These are phyloP conservation scores for Sebastiscus albofasciatus DNA, from an alignment of 2,797 vertebrate genomes.

Conservation along the genomic window DNA sequence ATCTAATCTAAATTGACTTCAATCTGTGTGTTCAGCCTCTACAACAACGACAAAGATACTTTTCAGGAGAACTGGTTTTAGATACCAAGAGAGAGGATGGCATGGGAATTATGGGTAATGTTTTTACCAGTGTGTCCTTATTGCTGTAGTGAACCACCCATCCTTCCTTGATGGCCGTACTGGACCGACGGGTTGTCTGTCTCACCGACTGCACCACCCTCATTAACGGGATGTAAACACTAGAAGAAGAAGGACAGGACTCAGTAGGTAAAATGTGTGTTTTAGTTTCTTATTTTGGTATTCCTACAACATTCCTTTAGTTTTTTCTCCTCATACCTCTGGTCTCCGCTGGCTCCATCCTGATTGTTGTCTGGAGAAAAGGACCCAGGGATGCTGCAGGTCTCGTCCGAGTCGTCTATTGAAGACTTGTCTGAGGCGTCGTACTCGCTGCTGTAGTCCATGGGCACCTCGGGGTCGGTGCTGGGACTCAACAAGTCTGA, in stretches of 20 bases:
- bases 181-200: constrained; percentile 92
- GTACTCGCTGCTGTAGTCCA: constrained; percentile 89
- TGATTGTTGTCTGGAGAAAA: constrained; percentile 88
- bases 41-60: neutral
- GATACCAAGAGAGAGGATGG: neutral
- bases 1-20: neutral
- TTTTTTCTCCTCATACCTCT: constrained; percentile 79
- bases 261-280: neutral
- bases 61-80: neutral
- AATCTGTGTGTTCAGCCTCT: neutral
- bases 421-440: constrained; percentile 85
- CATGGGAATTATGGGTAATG: neutral
- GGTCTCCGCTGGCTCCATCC: constrained; percentile 82
- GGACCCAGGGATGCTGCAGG: constrained; percentile 88
- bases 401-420: constrained; percentile 87
- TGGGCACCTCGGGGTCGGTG: constrained; percentile 84
- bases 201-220: constrained; percentile 93
- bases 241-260: constrained; percentile 35
- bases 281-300: neutral
- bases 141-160: constrained; percentile 96
- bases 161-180: constrained; percentile 90
- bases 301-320: neutral
- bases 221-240: constrained; percentile 92
- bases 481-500: constrained; percentile 84
- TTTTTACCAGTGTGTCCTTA: constrained; percentile 91